phyloP scores from a whole-genome alignment of 1,140 invertebrate genomes.

The Drosophila arizonae region DNA sequence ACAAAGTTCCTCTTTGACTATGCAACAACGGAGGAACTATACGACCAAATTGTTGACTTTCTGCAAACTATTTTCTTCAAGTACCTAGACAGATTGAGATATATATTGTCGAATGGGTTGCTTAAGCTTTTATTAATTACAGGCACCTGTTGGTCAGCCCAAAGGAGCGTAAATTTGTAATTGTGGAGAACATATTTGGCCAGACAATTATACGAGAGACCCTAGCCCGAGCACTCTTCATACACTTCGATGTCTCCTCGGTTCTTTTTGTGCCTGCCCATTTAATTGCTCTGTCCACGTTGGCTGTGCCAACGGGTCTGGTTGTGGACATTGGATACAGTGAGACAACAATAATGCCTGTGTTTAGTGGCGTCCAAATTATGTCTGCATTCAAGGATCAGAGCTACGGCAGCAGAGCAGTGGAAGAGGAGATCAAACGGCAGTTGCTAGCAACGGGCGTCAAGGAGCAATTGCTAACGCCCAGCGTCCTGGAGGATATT shows the following conservation, averaged over 20 bases:
- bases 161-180: slow-evolving; percentile 94
- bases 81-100: slow-evolving; percentile 83
- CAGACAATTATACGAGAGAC: slow-evolving; percentile 92
- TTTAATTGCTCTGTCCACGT: slow-evolving; percentile 89
- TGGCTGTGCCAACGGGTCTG: slow-evolving; percentile 90
- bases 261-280: slow-evolving; percentile 90
- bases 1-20: slow-evolving; percentile 89
- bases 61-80: slow-evolving; percentile 94
- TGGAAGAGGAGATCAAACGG: slow-evolving; percentile 85
- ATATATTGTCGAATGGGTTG: neutral
- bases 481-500: slow-evolving; percentile 87
- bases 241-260: slow-evolving; percentile 93
- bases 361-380: slow-evolving; percentile 93
- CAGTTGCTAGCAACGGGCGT: slow-evolving; percentile 82
- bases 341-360: slow-evolving; percentile 91
- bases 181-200: slow-evolving; percentile 94
- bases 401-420: slow-evolving; percentile 87
- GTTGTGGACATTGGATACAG: slow-evolving; percentile 94
- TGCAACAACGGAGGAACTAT: slow-evolving; percentile 89
- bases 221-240: slow-evolving; percentile 95
- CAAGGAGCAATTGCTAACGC: slow-evolving; percentile 83
- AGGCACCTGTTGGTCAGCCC: slow-evolving; percentile 95
- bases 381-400: slow-evolving; percentile 91
- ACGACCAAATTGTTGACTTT: slow-evolving; percentile 94
- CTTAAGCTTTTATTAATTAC: slow-evolving; percentile 35